Evolutionary conservation across 1,140 invertebrate species (phyloP), one percentile per base, ranked within the genome.

Genomic region (Ectropis grisescens): DNA sequence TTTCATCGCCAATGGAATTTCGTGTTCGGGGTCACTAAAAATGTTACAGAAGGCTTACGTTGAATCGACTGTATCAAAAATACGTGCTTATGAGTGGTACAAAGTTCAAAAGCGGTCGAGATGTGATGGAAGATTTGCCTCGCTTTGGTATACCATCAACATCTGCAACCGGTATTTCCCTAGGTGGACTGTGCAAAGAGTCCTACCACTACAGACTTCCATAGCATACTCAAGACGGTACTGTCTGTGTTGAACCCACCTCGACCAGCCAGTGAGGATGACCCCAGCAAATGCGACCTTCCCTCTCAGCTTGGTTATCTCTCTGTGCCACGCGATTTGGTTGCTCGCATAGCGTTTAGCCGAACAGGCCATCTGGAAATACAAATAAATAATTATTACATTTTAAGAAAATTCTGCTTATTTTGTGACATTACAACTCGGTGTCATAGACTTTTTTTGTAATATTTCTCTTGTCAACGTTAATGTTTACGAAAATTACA

Each of bases 231-330:
- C n/a, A n/a, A n/a, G n/a, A n/a, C n/a, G n/a, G n/a, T n/a, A n/a
- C n/a, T n/a, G n/a, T n/a, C n/a, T n/a, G n/a, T 24, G 10, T 2
- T 23, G 10, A n/a, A n/a, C 23, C 33, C 68, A 89, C 87, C 89
- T 86, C 2, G 89, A 90, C 90, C 89, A 91, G 1, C 90, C 90
- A 23, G 90, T 92, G 0, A 91, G 81, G 11, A 86, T 86, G 14
- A 88, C 84, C 7, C 90, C 60, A 79, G 64, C 61, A 86, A 89
- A 82, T 78, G 83, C 44, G 65, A 80, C 45, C 85, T 69, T 10
- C 70, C 85, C 42, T 48, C 79, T 71, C 43, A 87, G 68, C 13
- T 69, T 51, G 15, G 72, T 62, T 0, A 90, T 56, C 41, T 86
- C 83, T 27, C 79, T 62, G 10, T 87, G 39, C 90, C 90, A 92